Conservation (phyloP, 2,113 vertebrate species). For the Taxidea taxus region DNA sequence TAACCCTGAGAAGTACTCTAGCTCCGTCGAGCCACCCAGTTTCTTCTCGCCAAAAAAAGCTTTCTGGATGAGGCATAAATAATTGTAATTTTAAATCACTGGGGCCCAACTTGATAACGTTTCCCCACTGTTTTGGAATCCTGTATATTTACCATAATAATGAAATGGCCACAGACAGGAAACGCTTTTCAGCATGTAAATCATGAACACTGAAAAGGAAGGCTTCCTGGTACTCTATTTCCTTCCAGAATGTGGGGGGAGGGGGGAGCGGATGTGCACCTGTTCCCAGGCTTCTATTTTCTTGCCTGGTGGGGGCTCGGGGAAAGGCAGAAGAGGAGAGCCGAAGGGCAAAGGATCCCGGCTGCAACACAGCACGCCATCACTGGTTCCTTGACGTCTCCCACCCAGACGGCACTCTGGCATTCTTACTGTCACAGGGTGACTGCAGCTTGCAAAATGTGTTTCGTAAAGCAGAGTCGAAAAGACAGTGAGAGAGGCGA, state of each 20-base stretch:
- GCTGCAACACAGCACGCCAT: neutral
- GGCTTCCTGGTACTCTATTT: neutral
- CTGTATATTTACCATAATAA: neutral
- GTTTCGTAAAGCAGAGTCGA: neutral
- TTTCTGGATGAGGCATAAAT: neutral
- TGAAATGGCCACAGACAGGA: neutral
- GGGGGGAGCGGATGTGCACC: fast-evolving
- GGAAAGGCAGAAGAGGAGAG: neutral
- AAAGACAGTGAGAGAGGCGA: neutral
- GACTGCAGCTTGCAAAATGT: neutral
- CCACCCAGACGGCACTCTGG: neutral
- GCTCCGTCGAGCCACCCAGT: neutral
- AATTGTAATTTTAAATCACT: neutral
- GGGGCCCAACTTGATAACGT: neutral
- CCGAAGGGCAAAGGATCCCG: neutral
- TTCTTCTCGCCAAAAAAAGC: neutral
- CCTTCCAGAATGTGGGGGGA: neutral
- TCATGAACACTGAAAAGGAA: neutral
- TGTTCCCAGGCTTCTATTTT: neutral
- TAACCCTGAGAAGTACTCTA: neutral
- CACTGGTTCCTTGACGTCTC: neutral
- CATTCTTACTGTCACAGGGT: neutral
- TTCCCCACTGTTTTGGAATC: neutral
- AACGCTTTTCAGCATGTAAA: slow-evolving; percentile 9
- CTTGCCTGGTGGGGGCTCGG: neutral